Conservation (phyloP, 2,797 vertebrate species). For the Pipistrellus nathusii region DNA sequence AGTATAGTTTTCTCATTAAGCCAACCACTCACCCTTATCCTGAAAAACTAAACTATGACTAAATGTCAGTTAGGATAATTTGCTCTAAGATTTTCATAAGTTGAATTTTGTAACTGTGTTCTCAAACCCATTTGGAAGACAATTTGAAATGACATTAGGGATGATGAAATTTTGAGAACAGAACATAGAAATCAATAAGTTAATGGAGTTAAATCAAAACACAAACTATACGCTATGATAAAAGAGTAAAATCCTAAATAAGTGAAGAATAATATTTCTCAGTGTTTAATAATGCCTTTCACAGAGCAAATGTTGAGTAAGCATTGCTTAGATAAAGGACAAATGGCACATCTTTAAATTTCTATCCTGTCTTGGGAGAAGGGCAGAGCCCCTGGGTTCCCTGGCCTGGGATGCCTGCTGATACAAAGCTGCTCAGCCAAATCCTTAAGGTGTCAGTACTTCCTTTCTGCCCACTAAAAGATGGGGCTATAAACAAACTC, state of each 20-base stretch:
- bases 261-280: background rate
- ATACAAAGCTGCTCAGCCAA: background rate
- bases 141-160: background rate
- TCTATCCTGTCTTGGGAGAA: background rate
- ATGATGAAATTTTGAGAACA: constrained; percentile 10
- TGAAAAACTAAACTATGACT: background rate
- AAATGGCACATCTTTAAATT: background rate
- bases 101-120: background rate
- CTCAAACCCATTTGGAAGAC: background rate
- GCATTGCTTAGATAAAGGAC: background rate
- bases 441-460: background rate
- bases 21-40: background rate
- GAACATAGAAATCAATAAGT: background rate
- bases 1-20: background rate
- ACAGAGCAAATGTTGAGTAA: background rate
- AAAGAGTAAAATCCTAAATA: background rate
- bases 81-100: background rate
- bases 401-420: background rate
- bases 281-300: fast-evolving
- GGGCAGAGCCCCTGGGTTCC: background rate
- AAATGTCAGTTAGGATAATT: constrained; percentile 5
- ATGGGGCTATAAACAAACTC: background rate
- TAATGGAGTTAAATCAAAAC: background rate
- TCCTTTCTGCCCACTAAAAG: background rate
- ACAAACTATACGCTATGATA: background rate